Base-by-base conservation (phyloP, 2,113 vertebrate genomes). In the Halichoerus grypus region DNA sequence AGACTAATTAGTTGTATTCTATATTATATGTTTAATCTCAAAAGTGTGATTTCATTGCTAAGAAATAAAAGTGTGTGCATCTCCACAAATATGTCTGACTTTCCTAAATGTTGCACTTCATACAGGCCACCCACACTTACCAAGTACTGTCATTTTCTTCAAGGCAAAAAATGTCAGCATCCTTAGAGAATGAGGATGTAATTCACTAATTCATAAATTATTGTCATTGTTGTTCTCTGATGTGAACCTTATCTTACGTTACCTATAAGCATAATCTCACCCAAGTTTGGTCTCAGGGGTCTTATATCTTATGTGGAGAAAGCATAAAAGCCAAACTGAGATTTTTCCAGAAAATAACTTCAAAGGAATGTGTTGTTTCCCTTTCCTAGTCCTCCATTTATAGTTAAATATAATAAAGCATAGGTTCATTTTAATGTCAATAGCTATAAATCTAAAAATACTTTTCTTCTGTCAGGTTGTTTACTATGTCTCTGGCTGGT, bases 401-500 rank as follows among this genome's bases (percentile, higher is more conserved):
- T 51, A 90, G 65, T 28, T 76, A 69, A 79, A 42, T 49, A 19
- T 16, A 51, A 61, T 59, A 67, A 91, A 55, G 46, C 46, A 26
- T 1, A 33, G 18, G 26, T 53, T 72, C 24, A 0, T 82, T 87
- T 82, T 59, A 26, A 53, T 26, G 46, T 59, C 83, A 84, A 12
- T n/a, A 31, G 39, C 46, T 85, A 9, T 24, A 46, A 22, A 39
- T 53, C 95, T 53, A 84, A 5, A 87, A 94, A 33, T 1, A 5
- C 76, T 42, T 97, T 46, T 84, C 51, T 96, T 71, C 65, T n/a
- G 0, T 18, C 69, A 98, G 97, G 95, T 95, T 72, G 36, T 36
- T 69, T 87, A 77, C 69, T 39, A 97, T 98, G 95, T 84, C 96
- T 94, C 53, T 93, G 93, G 63, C 72, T 18, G n/a, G 81, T 14